Conservation (phyloP, 2,888 invertebrate genomes). For the Polymixis flavicincta region DNA sequence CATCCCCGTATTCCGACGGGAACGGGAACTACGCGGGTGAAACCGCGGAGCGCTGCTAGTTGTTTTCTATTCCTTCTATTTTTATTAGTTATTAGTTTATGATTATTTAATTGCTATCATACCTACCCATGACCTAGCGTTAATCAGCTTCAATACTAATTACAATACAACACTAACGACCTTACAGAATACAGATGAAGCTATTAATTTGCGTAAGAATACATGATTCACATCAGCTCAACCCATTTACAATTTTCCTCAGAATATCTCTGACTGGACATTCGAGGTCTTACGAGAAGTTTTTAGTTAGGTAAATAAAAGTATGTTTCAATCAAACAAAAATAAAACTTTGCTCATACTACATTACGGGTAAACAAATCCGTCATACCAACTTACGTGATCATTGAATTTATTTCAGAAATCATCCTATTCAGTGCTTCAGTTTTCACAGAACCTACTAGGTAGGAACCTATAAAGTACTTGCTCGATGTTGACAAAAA, state of each 20-base stretch:
- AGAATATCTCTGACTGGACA: conserved; percentile 46
- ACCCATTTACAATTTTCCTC: conserved; percentile 53
- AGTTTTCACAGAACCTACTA: background rate
- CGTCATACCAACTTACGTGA: conserved; percentile 3
- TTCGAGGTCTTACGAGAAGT: conserved; percentile 32
- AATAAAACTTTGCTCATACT: conserved; percentile 38
- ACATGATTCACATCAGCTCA: conserved; percentile 43
- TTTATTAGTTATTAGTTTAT: background rate
- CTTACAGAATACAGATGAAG: conserved; percentile 8
- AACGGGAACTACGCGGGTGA: no score
- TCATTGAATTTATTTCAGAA: conserved; percentile 14
- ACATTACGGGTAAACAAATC: conserved; percentile 25
- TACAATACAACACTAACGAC: conserved; percentile 25
- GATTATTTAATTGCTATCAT: conserved; percentile 12
- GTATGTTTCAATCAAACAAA: conserved; percentile 40
- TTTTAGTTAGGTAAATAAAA: background rate
- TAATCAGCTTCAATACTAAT: conserved; percentile 36
- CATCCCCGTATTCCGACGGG: no score
- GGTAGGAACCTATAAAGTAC: background rate
- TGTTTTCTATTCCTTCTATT: background rate
- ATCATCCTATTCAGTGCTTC: conserved; percentile 1
- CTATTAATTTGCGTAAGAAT: conserved; percentile 17
- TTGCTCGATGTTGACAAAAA: conserved; percentile 49
- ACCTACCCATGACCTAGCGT: conserved; percentile 12
- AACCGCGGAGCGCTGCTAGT: no score